Evolutionary conservation across 2,888 invertebrate genomes (phyloP), one percentile per base, ranked within the genome.

Genomic region (Platycnemis pennipes): DNA sequence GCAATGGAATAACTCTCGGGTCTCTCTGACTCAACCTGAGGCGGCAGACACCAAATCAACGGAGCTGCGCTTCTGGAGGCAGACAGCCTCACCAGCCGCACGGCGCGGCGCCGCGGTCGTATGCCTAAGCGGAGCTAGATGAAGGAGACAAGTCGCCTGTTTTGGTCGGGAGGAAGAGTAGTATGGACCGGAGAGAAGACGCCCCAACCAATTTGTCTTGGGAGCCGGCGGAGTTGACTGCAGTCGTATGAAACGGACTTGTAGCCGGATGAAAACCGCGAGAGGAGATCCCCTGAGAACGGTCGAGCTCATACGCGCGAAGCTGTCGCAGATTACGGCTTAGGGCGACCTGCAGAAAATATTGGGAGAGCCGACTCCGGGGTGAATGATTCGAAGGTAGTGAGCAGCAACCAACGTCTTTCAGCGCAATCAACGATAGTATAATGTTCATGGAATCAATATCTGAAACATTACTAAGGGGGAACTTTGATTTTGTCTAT

Each of bases 131-230:
- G 77, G 31, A 16, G 31, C 11, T 77, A 77, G 77, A 77, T 77
- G 77, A 77, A 16, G 31, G 77, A 77, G 77, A 31, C 77, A 77
- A 77, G 77, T 37, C 77, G 37, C 77, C 77, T 13, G 77, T 77
- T 37, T 77, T 77, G 77, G 37, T 63, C 31, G 77, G 77, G 11
- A 7, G 77, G 26, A 26, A 26, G 77, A 37, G 16, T 31, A 77
- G 37, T 26, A 13, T 31, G 77, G 37, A 77, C 77, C 77, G 37
- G 13, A 37, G 77, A 77, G 77, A n/a, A 16, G 77, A n/a, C 16
- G 77, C 77, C 77, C 31, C 31, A 77, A 26, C 26, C 77, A 77
- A 77, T 77, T 77, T 77, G 77, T 77, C 77, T 77, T 26, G 37
- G 7, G 37, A 77, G 77, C 11, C 11, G 77, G 77, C 22, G n/a